Conservation (phyloP, 2,888 invertebrate genomes). For the Lithosia quadra region DNA sequence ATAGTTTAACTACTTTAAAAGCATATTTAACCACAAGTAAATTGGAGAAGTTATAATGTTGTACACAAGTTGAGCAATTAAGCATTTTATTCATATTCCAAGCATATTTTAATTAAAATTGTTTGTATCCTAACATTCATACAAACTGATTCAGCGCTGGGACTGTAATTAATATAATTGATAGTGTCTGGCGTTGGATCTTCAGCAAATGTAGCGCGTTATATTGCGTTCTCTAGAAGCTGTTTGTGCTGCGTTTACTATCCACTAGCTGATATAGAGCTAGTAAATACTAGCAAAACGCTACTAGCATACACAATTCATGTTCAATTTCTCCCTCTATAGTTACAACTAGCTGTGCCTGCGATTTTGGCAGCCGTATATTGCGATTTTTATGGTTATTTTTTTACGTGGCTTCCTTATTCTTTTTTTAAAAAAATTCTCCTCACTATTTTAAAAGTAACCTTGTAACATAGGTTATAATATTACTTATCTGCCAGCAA, state of each 20-base stretch:
- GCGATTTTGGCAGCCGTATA: too few relatives aligned
- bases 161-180: conserved; percentile 46
- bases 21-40: not conserved
- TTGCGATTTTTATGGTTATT: too few relatives aligned
- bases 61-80: not conserved
- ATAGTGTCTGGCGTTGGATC: conserved; percentile 36
- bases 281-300: too few relatives aligned
- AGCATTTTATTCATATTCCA: not conserved
- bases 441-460: too few relatives aligned
- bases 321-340: too few relatives aligned
- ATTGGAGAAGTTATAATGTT: not conserved
- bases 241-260: conserved; percentile 36
- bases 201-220: conserved; percentile 44
- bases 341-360: too few relatives aligned
- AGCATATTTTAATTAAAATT: conserved; percentile 19
- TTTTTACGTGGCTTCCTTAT: too few relatives aligned
- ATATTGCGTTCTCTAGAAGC: conserved; percentile 46
- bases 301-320: too few relatives aligned
- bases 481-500: too few relatives aligned
- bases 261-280: conserved; percentile 1
- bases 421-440: too few relatives aligned
- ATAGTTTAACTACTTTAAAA: not conserved
- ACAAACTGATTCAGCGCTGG: conserved; percentile 12
- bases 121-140: conserved; percentile 16
- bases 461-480: too few relatives aligned